phyloP scores from a whole-genome alignment of 64 coral and sea anemone genomes.

The Montipora foliosa region DNA sequence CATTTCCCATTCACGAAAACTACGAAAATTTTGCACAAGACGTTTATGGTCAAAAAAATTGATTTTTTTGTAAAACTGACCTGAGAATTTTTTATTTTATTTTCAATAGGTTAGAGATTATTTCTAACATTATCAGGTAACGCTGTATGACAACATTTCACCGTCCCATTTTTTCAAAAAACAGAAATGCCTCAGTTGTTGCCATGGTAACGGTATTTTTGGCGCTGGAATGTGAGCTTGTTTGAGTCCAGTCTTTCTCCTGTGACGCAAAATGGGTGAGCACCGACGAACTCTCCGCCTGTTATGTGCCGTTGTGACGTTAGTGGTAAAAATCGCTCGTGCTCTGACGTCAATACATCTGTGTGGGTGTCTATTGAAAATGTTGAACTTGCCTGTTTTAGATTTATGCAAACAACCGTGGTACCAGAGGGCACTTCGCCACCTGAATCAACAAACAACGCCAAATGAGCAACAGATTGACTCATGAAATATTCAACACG shows the following conservation, averaged over 20 bases:
- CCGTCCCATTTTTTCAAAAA: too few relatives aligned
- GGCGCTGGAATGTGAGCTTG: neutral
- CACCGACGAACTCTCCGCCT: too few relatives aligned
- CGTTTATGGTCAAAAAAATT: too few relatives aligned
- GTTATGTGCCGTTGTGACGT: neutral
- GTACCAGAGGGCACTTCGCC: neutral
- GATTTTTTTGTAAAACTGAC: too few relatives aligned
- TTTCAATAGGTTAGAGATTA: too few relatives aligned
- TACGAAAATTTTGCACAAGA: too few relatives aligned
- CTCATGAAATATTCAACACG: slow-evolving; percentile 39
- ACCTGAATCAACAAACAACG: slow-evolving; percentile 24
- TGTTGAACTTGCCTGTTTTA: neutral
- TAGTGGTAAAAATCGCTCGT: neutral
- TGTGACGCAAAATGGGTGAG: neutral
- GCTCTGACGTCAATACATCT: neutral
- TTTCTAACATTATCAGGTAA: too few relatives aligned
- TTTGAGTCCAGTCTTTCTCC: neutral
- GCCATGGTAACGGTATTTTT: neutral
- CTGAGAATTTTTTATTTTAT: too few relatives aligned
- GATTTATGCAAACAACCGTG: neutral
- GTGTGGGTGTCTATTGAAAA: neutral
- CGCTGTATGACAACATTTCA: too few relatives aligned
- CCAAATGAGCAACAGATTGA: slow-evolving; percentile 36
- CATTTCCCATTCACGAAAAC: too few relatives aligned
- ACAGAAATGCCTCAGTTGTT: too few relatives aligned